Base-by-base conservation (phyloP, 2,888 invertebrate genomes). In the Calameuta idolon region DNA sequence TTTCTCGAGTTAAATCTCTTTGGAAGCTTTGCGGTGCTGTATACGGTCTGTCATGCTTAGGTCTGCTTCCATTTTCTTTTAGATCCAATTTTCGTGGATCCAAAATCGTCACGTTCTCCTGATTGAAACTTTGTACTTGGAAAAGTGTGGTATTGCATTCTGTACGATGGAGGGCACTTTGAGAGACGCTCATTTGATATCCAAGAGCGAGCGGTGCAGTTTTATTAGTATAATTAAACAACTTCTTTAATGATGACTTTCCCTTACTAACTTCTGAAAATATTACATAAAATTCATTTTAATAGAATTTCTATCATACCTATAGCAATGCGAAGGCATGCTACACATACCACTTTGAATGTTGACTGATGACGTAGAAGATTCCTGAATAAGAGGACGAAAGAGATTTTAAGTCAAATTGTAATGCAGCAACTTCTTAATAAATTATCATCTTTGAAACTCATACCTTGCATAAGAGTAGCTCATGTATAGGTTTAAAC, bases 401-500 rank as follows among this genome's bases (percentile, higher is more conserved):
- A 55, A 23, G 15, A 55, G 55, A 23, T 23, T 55, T 23, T 23
- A 55, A 55, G 23, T 2, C 9, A 40, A 15, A 15, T 15, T 5
- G 15, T 40, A 40, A 55, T 9, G 55, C 23, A 23, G 55, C 55
- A 55, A 55, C 55, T 23, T 23, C 55, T 23, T 55, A 23, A 55
- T 55, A 23, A 11, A 31, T 23, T 23, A n/a, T 30, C 23, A 74
- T 37, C 35, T 2, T 33, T 9, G 73, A n/a, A 79, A 81, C 69
- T 75, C 69, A 77, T 79, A 86, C 86, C 77, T 80, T 81, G 75
- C 81, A 81, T 30, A 82, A 84, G 31, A 89, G 34, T 12, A 89
- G 76, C 76, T 89, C 86, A 81, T 83, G 84, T 74, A 88, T 88
- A 12, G 87, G 86, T 80, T 88, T 87, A 79, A 89, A 90, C 1